Base-by-base conservation (phyloP, 92 coral and sea anemone species). In the Zoanthus gigantus region DNA sequence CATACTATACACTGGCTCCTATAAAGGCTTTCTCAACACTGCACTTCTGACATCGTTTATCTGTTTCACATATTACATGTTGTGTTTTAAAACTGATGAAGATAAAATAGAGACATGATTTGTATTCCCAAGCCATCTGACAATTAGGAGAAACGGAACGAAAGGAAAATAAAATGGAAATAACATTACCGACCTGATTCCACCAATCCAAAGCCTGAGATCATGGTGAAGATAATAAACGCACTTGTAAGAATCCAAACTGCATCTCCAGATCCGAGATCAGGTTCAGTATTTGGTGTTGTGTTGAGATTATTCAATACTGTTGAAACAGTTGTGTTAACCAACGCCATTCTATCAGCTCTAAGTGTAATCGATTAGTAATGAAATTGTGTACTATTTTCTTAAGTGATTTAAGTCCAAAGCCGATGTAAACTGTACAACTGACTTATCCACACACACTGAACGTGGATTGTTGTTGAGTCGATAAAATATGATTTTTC, bases 161-260 rank as follows among this genome's bases (percentile, higher is more conserved):
- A 37, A 1, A 37, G 42, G 42, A 17, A 17, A 63, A 17, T 30
- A 31, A 6, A 31, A 11, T 0, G 14, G 11, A 23, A 0, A 8
- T 14, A 32, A 72, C 1, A 15, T 76, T 52, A 29, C 89, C 75
- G 84, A 95, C 98, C 98, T 14, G 98, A 95, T 78, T 95, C 98
- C 4, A 95, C 96, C 28, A 95, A 85, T 6, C 98, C 98, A 77
- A 95, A 95, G 8, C 98, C 98, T 4, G 98, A 95, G 30, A 95
- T 95, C 98, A 95, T 95, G 0, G 98, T 95, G 74, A 95, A 95
- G 37, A 95, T 95, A 16, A 95, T 93, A 69, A 95, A 95, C 18
- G 98, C 98, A 28, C 98, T 95, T 11, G 98, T 95, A 16, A 95
- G 78, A 42, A 95, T 95, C 98, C 98, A 95, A 3, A 95, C 96